Conservation (phyloP, 2,797 vertebrate genomes). For the Prionace glauca region DNA sequence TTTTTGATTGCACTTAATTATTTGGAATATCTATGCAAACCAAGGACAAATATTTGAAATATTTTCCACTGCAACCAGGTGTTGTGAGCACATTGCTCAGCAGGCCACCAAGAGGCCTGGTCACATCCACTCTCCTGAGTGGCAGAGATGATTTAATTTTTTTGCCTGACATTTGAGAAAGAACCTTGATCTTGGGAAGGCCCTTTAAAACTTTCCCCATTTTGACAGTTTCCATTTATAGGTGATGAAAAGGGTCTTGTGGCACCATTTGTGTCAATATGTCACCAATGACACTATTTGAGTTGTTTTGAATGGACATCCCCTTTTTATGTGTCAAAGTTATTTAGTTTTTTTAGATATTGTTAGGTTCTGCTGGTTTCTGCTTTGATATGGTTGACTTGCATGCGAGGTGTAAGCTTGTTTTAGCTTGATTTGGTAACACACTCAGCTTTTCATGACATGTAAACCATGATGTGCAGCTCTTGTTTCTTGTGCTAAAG, state of each 20-base stretch:
- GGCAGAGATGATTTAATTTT: not conserved
- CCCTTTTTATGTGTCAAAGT: not conserved
- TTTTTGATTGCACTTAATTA: not conserved
- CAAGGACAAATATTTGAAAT: not conserved
- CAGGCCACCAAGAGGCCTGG: not conserved
- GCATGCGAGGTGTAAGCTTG: not conserved
- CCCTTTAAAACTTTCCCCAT: not conserved
- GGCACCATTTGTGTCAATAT: not conserved
- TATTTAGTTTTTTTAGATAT: not conserved
- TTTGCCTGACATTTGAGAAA: not conserved
- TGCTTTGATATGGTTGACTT: not conserved
- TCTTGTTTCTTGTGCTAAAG: not conserved
- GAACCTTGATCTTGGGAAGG: not conserved
- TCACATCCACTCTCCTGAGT: not conserved
- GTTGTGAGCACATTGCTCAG: not conserved
- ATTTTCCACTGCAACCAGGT: not conserved
- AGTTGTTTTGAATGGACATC: not conserved
- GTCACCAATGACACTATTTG: not conserved
- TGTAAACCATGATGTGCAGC: not conserved
- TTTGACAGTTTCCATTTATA: not conserved
- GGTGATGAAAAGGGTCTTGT: not conserved
- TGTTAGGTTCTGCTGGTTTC: not conserved
- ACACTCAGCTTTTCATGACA: not conserved
- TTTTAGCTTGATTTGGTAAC: not conserved
- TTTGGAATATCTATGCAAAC: not conserved